Conservation (phyloP, 1,140 invertebrate species). For the Leptopilina boulardi region DNA sequence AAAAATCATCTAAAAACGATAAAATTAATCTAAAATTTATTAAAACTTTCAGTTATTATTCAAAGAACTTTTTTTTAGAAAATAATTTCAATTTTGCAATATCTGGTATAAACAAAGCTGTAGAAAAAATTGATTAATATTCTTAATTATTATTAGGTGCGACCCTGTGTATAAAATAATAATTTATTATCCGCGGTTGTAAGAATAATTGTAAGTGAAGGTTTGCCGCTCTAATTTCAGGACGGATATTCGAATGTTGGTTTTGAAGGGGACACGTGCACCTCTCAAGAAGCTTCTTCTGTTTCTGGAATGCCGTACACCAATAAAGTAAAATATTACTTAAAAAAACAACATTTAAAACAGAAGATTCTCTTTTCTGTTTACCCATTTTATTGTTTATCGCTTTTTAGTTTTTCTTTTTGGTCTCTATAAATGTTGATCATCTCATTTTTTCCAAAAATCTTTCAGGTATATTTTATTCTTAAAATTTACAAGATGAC, state of each 20-base stretch:
- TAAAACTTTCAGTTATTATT: no score
- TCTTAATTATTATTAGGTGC: not conserved
- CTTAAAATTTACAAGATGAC: not conserved
- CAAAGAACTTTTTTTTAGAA: no score
- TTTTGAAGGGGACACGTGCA: conserved; percentile 39
- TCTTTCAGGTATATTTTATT: not conserved
- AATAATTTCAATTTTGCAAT: not conserved
- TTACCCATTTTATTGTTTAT: not conserved
- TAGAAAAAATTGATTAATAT: not conserved
- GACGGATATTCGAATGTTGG: conserved; percentile 42
- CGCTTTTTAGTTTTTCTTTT: not conserved
- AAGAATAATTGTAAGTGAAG: not conserved
- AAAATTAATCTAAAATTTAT: no score
- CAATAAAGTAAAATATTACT: conserved; percentile 11
- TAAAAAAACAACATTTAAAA: not conserved
- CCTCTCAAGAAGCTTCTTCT: conserved; percentile 3
- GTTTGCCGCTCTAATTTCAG: conserved; percentile 40
- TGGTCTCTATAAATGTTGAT: not conserved
- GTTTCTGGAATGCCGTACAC: conserved; percentile 21
- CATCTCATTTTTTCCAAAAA: not conserved
- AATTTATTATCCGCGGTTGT: not conserved
- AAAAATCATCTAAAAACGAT: not conserved
- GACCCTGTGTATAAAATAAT: not conserved
- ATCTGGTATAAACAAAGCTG: not conserved
- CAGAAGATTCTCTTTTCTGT: not conserved